These are phyloP conservation scores for Ceratosolen solmsi DNA, from an alignment of 1,140 invertebrate species.

Conservation along the genomic window DNA sequence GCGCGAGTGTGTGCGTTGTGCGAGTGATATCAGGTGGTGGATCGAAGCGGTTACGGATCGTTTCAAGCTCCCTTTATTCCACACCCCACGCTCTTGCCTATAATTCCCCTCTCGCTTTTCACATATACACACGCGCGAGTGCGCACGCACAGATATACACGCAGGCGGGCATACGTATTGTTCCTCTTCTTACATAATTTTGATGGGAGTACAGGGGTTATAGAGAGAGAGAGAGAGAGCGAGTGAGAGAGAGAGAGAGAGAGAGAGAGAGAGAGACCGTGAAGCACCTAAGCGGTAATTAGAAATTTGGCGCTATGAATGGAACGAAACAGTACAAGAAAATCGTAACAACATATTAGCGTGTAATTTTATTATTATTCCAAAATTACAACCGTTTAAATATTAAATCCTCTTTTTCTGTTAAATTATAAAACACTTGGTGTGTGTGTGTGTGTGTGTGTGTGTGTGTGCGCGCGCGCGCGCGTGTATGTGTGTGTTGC, in stretches of 20 bases:
- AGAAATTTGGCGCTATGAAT: not conserved
- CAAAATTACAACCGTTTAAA: no score
- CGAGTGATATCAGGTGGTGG: conserved; percentile 30
- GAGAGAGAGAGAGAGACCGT: no score
- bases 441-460: no score
- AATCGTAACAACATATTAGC: not conserved
- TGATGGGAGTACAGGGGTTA: not conserved
- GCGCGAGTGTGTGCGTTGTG: not conserved
- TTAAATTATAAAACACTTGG: no score
- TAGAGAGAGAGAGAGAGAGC: not conserved
- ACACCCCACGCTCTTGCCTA: not conserved
- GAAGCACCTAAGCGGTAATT: not conserved
- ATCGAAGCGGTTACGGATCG: conserved; percentile 45
- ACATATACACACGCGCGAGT: not conserved
- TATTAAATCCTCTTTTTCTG: no score
- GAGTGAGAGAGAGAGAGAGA: no score
- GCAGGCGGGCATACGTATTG: not conserved
- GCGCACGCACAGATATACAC: not conserved
- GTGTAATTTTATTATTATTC: no score
- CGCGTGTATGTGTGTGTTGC: no score
- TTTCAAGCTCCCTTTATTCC: conserved; percentile 27
- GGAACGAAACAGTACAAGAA: not conserved
- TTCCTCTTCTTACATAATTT: conserved; percentile 18
- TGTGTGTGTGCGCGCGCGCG: no score
- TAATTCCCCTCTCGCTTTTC: not conserved